These are phyloP conservation scores for Trichomalopsis sarcophagae DNA, from an alignment of 1,140 invertebrate species.

Conservation along the genomic window DNA sequence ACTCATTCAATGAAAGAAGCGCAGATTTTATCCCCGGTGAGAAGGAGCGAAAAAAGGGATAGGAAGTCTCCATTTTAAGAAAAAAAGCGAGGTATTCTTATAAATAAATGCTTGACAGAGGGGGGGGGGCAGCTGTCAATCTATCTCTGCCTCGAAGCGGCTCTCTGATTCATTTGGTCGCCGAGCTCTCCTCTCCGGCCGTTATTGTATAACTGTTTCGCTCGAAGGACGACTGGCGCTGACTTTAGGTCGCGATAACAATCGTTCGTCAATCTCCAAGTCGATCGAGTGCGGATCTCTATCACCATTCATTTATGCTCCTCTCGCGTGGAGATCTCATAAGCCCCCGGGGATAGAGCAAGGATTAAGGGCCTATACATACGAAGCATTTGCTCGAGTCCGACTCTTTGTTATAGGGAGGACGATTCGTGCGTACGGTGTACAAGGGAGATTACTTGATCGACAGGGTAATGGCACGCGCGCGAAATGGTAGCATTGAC, in stretches of 20 bases:
- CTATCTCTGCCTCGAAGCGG: not conserved
- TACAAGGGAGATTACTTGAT: not conserved
- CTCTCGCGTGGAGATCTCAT: not conserved
- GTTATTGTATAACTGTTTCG: constrained; percentile 37
- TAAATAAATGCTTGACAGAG: constrained; percentile 18
- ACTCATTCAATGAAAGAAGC: not conserved
- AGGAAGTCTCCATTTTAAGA: constrained; percentile 14
- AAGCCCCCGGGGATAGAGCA: not conserved
- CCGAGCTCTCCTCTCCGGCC: not conserved
- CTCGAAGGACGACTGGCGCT: constrained; percentile 24
- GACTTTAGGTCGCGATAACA: constrained; percentile 43
- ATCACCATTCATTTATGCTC: constrained; percentile 15
- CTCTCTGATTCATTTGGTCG: not conserved
- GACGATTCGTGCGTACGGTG: too few relatives aligned
- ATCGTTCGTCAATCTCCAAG: constrained; percentile 50
- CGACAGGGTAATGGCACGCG: not conserved
- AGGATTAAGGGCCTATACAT: not conserved
- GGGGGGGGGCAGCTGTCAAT: not conserved
- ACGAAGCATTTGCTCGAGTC: too few relatives aligned
- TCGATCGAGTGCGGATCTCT: constrained; percentile 8
- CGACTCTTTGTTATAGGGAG: too few relatives aligned
- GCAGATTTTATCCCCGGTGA: not conserved
- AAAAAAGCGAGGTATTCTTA: not conserved
- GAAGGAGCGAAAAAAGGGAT: not conserved
- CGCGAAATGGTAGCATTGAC: not conserved